phyloP scores from a whole-genome alignment of 2,797 vertebrate species.

The Dromococcyx pavoninus region DNA sequence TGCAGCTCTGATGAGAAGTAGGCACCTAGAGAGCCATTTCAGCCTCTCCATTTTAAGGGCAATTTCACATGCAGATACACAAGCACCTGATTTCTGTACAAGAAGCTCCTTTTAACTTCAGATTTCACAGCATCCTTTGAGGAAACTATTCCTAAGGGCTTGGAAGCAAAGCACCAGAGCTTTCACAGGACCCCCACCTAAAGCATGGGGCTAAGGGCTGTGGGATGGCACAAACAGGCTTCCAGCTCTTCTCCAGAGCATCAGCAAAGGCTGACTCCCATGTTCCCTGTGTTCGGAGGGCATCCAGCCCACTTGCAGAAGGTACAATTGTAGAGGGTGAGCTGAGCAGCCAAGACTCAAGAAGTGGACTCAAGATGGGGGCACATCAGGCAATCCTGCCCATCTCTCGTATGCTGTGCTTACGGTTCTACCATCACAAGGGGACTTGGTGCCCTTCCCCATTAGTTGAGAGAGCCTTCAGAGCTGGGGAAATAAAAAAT shows the following conservation, averaged over 20 bases:
- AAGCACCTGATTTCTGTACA: neutral
- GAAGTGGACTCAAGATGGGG: rapidly evolving
- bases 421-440: neutral
- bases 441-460: neutral
- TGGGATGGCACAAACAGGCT: no score
- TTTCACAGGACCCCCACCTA: no score
- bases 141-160: no score
- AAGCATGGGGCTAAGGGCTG: no score
- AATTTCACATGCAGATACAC: conserved; percentile 10
- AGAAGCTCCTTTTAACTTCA: neutral
- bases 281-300: no score
- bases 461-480: neutral
- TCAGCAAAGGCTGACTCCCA: no score
- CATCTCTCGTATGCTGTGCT: neutral
- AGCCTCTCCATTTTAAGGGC: neutral
- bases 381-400: neutral
- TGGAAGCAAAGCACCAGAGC: no score
- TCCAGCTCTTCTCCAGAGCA: no score
- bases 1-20: conserved; percentile 27
- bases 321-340: no score
- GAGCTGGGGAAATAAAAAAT: neutral
- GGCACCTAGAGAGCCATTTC: conserved; percentile 21
- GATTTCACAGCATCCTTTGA: neutral
- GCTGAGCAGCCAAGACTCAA: neutral
- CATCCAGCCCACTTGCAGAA: no score